Evolutionary conservation across 2,113 vertebrate genomes (phyloP).

Genomic region (Puntigrus tetrazona): DNA sequence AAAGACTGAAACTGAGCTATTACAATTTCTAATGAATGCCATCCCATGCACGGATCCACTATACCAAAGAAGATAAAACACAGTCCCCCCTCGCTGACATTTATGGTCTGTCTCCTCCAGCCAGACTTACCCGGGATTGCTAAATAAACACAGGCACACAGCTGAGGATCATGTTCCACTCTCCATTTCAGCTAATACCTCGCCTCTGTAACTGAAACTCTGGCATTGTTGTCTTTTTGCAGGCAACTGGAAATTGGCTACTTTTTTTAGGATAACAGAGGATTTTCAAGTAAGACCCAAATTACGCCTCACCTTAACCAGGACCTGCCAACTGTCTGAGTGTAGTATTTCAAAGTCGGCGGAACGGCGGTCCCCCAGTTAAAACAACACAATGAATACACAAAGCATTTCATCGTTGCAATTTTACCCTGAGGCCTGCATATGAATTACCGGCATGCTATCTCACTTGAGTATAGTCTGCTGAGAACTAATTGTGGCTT

Average conservation of each 20-base stretch:
- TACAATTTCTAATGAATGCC: constrained; percentile 42
- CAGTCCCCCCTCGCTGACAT: constrained; percentile 66
- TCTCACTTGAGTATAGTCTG: not conserved
- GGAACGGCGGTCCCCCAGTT: constrained; percentile 10
- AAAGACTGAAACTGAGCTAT: constrained; percentile 29
- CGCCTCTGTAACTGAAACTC: constrained; percentile 57
- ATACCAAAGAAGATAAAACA: constrained; percentile 57
- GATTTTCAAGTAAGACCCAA: constrained; percentile 61
- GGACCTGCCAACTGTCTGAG: constrained; percentile 57
- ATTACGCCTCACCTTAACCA: constrained; percentile 51
- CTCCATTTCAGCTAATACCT: constrained; percentile 49
- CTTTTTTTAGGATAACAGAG: constrained; percentile 63
- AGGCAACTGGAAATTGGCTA: constrained; percentile 54
- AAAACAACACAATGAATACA: constrained; percentile 25
- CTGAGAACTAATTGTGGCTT: not conserved
- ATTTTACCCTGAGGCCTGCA: constrained; percentile 25
- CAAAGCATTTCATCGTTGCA: constrained; percentile 33
- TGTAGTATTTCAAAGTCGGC: constrained; percentile 65
- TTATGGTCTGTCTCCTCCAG: constrained; percentile 59
- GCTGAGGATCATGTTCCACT: constrained; percentile 63
- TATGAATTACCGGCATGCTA: constrained; percentile 3
- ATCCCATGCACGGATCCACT: constrained; percentile 28
- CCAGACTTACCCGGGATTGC: constrained; percentile 49
- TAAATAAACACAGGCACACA: constrained; percentile 70
- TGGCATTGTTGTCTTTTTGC: constrained; percentile 26